Conservation (phyloP, 2,888 invertebrate species). For the Monopis laevigella region DNA sequence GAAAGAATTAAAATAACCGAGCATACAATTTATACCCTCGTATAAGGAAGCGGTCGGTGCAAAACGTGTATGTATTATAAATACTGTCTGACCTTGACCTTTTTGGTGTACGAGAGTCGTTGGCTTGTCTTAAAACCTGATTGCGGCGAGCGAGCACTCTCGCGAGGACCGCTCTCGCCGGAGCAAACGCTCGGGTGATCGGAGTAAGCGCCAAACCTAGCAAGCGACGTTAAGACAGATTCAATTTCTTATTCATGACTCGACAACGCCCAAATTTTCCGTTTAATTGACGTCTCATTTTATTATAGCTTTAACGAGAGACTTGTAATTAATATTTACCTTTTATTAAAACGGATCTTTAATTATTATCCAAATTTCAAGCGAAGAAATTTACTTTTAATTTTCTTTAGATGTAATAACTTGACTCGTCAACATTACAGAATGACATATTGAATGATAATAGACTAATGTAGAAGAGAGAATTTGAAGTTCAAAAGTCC, state of each 20-base stretch:
- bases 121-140: conserved; percentile 14
- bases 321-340: conserved; percentile 36
- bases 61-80: conserved; percentile 36
- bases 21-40: background rate
- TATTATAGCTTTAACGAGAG: conserved; percentile 33
- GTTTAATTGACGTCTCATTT: conserved; percentile 40
- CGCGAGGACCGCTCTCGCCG: no score
- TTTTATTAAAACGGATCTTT: no score
- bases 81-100: conserved; percentile 53
- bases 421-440: no score
- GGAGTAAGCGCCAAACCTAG: background rate
- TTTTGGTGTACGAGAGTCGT: conserved; percentile 35
- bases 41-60: conserved; percentile 16
- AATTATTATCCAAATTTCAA: no score
- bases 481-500: conserved; percentile 4
- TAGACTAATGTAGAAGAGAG: no score
- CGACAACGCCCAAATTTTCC: conserved; percentile 33
- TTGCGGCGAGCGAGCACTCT: conserved; percentile 4
- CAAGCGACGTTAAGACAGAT: conserved; percentile 13
- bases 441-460: no score
- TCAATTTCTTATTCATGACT: conserved; percentile 41
- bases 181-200: no score
- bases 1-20: background rate
- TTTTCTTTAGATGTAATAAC: no score
- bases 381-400: no score